These are phyloP conservation scores for Struthio camelus DNA, from an alignment of 2,113 vertebrate species.

Conservation along the genomic window DNA sequence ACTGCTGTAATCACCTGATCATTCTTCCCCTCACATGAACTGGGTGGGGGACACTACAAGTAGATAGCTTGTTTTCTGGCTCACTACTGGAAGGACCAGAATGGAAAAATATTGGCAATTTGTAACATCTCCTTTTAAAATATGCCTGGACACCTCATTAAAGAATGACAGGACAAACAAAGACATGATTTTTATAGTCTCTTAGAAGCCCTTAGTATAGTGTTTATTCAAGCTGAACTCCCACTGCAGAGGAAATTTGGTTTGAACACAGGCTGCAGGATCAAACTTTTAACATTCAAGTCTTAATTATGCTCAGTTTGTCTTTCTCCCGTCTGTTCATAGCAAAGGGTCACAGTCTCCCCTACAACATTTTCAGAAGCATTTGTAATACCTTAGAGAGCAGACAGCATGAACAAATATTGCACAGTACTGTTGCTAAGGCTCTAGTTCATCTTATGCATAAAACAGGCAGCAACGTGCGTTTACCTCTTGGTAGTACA, in stretches of 20 bases:
- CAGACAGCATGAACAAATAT: neutral
- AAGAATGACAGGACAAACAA: conserved; percentile 4
- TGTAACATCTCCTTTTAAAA: neutral
- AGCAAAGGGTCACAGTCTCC: neutral
- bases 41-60: neutral
- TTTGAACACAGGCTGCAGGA: neutral
- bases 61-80: neutral
- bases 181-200: neutral
- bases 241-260: neutral
- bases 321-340: neutral
- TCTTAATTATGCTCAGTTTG: conserved; percentile 42
- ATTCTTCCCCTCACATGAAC: neutral
- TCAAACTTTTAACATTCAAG: conserved; percentile 8
- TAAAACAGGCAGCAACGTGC: neutral
- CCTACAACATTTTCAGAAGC: conserved; percentile 6
- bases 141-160: neutral
- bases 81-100: neutral
- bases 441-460: neutral
- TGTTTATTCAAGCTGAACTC: conserved; percentile 43
- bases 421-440: neutral
- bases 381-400: conserved; percentile 8
- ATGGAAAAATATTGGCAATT: neutral
- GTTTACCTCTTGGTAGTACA: neutral
- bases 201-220: neutral
- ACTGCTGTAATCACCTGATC: neutral